These are phyloP conservation scores for Beris chalybata DNA, from an alignment of 2,888 invertebrate species.

Conservation along the genomic window DNA sequence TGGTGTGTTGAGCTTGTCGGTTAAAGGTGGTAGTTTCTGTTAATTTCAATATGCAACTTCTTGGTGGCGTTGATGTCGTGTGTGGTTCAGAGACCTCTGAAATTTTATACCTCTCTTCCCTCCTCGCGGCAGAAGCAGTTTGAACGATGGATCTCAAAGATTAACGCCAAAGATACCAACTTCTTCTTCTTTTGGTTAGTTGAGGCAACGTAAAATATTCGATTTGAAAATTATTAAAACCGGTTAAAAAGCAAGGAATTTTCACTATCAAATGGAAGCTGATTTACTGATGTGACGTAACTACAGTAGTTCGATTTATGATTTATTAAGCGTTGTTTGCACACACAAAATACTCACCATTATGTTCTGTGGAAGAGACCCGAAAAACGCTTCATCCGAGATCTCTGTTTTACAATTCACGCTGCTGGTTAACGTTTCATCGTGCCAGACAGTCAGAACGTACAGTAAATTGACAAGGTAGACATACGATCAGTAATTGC, in stretches of 20 bases:
- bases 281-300: slow-evolving; percentile 29
- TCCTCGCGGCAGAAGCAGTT: too few relatives aligned
- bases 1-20: slow-evolving; percentile 14
- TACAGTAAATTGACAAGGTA: slow-evolving; percentile 26
- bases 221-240: slow-evolving; percentile 29
- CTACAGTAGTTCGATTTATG: slow-evolving; percentile 32
- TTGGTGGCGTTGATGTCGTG: slow-evolving; percentile 28
- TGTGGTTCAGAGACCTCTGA: slow-evolving; percentile 26
- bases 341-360: too few relatives aligned
- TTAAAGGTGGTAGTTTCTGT: slow-evolving; percentile 22
- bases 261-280: slow-evolving; percentile 29
- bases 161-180: too few relatives aligned
- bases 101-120: slow-evolving; percentile 12
- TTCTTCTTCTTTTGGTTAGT: too few relatives aligned
- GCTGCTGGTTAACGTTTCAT: slow-evolving; percentile 24
- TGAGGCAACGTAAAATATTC: not conserved
- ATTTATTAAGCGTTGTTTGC: slow-evolving; percentile 22
- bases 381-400: too few relatives aligned
- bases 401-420: too few relatives aligned
- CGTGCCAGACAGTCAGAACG: slow-evolving; percentile 26
- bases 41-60: slow-evolving; percentile 31
- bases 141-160: too few relatives aligned
- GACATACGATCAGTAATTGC: slow-evolving; percentile 32
- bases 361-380: too few relatives aligned
- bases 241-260: slow-evolving; percentile 25